Conservation (phyloP, 1,140 invertebrate species). For the Carposina sasakii region DNA sequence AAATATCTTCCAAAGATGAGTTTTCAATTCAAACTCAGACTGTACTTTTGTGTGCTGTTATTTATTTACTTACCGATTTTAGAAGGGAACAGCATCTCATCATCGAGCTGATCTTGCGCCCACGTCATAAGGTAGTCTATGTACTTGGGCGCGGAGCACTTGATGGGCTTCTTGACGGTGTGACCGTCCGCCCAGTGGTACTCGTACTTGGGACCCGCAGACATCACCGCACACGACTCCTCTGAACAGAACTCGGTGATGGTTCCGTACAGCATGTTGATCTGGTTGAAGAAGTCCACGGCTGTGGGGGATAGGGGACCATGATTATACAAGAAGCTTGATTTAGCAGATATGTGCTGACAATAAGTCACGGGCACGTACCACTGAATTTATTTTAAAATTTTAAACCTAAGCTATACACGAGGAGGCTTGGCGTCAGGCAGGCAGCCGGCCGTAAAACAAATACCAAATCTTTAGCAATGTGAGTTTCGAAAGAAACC, state of each 20-base stretch:
- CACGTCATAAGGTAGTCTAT: conserved; percentile 99
- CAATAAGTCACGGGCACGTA: no score
- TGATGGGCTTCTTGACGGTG: conserved; percentile 98
- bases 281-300: conserved; percentile 99
- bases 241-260: conserved; percentile 99
- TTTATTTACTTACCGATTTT: conserved; percentile 98
- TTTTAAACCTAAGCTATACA: no score
- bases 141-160: conserved; percentile 99
- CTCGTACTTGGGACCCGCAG: conserved; percentile 98
- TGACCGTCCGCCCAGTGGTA: conserved; percentile 99
- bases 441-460: no score
- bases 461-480: no score
- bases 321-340: no score
- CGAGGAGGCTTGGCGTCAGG: no score
- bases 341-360: no score
- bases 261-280: conserved; percentile 99
- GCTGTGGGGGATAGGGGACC: no score
- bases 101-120: conserved; percentile 99
- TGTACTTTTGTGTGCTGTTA: no score
- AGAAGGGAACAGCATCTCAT: conserved; percentile 98
- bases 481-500: no score
- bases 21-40: no score
- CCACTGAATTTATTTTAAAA: not conserved
- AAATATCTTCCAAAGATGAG: no score
- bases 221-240: conserved; percentile 98